These are phyloP conservation scores for Miichthys miiuy DNA, from an alignment of 2,797 vertebrate species.

Conservation along the genomic window DNA sequence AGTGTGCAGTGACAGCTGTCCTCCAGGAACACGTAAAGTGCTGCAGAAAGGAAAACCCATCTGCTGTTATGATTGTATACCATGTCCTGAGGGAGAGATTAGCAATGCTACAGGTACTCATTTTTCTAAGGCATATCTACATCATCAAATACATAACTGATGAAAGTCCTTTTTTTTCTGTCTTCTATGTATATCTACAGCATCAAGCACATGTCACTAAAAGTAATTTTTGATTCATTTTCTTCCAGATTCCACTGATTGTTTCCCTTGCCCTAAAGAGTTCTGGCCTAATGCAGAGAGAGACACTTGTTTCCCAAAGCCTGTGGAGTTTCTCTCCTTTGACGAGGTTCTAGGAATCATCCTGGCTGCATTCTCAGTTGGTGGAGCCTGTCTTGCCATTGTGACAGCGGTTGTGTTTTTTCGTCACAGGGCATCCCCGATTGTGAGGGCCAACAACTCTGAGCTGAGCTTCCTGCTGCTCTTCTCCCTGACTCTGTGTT, in stretches of 20 bases:
- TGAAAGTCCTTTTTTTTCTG: too few species aligned
- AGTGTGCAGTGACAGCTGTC: conserved; percentile 75
- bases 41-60: conserved; percentile 61
- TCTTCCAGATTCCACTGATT: neutral
- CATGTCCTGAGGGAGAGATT: neutral
- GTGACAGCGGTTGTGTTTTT: neutral
- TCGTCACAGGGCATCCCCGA: conserved; percentile 30
- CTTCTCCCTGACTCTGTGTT: conserved; percentile 78
- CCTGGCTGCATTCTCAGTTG: conserved; percentile 1
- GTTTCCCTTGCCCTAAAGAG: neutral
- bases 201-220: neutral
- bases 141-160: too few species aligned
- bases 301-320: neutral
- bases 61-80: neutral
- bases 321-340: neutral
- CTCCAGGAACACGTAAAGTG: conserved; percentile 78
- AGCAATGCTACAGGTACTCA: neutral
- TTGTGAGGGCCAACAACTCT: conserved; percentile 76
- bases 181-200: neutral
- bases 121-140: neutral
- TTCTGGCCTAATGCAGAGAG: conserved; percentile 9
- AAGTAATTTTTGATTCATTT: neutral
- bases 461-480: conserved; percentile 79
- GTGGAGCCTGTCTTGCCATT: neutral
- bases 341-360: neutral